Evolutionary conservation across 64 coral and sea anemone species (phyloP), one percentile per base, ranked within the genome.

Genomic region (Montipora cactus): DNA sequence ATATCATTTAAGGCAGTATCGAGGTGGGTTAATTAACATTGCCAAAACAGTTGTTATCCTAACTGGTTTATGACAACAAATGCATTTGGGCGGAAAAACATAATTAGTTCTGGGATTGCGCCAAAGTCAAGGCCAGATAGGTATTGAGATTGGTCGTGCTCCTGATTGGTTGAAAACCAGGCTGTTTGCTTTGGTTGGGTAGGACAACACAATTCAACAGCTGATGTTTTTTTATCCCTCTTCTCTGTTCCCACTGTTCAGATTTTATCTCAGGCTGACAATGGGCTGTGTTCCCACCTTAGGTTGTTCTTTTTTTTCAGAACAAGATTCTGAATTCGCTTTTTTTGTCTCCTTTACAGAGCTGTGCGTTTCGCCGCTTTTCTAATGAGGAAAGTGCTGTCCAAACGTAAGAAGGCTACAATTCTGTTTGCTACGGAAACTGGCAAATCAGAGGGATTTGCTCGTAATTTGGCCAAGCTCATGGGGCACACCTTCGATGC

Each of bases 391-490:
- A 18, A 78, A 11, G 45, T 52, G 78, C 59, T 79, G 76, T 80
- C 62, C 12, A 88, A 93, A 47, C 91, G 91, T 19, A 49, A 87
- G 25, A 79, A 75, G n/a, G 76, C 62, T 1, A 93, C 91, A 4
- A 93, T 93, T 44, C 44, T 88, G 84, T 93, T 79, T 47, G 91
- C 91, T 8, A 88, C 91, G 12, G 91, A 93, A 61, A 93, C 91
- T 4, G 91, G 91, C 5, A 88, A 59, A 68, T 93, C 91, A 0
- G 76, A 93, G 82, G 71, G 59, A 80, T 93, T 79, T 6, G 91
- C 91, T 21, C 50, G 50, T 5, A 93, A 77, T 73, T 93, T 93
- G 48, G 75, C 47, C 21, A 18, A 72, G n/a, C 59, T 93, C n/a
- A 58, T 93, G 23, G 71, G 83, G 23, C 44, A 93, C 77, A 7